Conservation (phyloP, 2,113 vertebrate genomes). For the Pristiophorus japonicus region DNA sequence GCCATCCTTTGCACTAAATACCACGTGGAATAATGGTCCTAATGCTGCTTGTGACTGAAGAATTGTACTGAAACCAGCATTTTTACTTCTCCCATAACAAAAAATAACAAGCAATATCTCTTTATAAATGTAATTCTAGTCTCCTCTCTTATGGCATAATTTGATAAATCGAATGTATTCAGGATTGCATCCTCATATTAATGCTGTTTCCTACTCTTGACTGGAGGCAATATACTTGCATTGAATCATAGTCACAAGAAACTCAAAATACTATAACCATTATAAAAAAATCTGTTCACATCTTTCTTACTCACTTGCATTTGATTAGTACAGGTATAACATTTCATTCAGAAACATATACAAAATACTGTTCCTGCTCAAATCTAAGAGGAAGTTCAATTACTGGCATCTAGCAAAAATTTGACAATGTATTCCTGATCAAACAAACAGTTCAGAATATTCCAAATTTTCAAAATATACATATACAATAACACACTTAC, state of each 20-base stretch:
- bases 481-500: neutral
- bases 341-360: neutral
- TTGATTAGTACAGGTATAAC: neutral
- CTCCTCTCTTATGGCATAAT: neutral
- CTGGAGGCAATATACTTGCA: neutral
- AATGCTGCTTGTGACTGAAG: neutral
- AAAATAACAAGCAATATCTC: neutral
- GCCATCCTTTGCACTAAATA: neutral
- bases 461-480: neutral
- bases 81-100: neutral
- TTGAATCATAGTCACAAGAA: neutral
- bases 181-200: neutral
- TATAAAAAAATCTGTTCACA: neutral
- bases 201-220: neutral
- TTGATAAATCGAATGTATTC: neutral
- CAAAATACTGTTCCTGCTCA: neutral
- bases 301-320: neutral
- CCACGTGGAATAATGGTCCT: neutral
- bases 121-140: neutral
- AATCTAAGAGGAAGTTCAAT: neutral
- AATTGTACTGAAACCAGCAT: neutral
- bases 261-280: neutral
- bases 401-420: neutral
- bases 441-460: neutral
- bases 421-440: neutral